Base-by-base conservation (phyloP, 2,888 invertebrate species). In the Clistopyga incitator region DNA sequence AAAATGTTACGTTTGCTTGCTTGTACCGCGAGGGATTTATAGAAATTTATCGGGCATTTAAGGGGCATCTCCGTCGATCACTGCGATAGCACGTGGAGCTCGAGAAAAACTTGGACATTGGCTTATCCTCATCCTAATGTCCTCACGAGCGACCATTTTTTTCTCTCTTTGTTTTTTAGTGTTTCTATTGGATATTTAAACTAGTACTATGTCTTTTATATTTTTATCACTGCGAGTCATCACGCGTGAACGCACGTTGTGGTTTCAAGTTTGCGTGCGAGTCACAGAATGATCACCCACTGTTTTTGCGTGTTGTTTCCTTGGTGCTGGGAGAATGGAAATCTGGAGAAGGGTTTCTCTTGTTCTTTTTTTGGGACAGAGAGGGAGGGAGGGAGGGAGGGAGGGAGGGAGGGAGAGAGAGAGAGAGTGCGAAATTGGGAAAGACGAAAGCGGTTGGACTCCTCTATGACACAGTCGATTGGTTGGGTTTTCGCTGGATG, bases 401-500 rank as follows among this genome's bases (percentile, higher is more conserved):
- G 54, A 56, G 54, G 2, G 15, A 56, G 13, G 13, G n/a, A 50
- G 72, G 47, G 47, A 47, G 42, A 25, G 23, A 6, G 47, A 59
- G 25, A 45, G 18, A 56, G 38, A 56, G 10, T 38, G 4, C 2
- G 20, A 56, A 15, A 56, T 23, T 23, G 45, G 38, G 23, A 71
- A 38, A 29, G 29, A 29, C 29, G 59, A 38, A n/a, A 61, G 61
- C 38, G 61, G 10, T 59, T 72, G 54, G 70, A 83, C 80, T 85
- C 76, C 78, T 86, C 86, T 86, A 87, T 85, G 87, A 87, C 86
- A 76, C 85, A 84, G 82, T 85, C 86, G 86, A 85, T 81, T 83
- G 72, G 71, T 85, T 84, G 82, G 71, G 82, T 78, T 78, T 82
- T 81, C 54, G 56, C 81, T 78, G 75, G 85, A 87, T 82, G 87